Evolutionary conservation across 2,797 vertebrate genomes (phyloP).

Genomic region (Gouania willdenowi): DNA sequence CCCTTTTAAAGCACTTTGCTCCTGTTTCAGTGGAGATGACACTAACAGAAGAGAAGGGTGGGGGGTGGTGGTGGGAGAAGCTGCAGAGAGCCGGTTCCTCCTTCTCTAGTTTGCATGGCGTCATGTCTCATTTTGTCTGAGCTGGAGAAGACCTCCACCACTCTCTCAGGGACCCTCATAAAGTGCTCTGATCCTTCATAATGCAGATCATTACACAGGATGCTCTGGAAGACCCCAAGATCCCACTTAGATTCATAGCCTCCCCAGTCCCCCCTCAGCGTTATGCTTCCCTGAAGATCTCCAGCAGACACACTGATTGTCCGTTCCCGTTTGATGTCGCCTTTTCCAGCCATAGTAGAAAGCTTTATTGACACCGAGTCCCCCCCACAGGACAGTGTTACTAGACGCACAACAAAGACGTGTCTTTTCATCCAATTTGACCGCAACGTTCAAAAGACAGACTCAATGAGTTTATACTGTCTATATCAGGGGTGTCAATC

Average conservation of each 20-base stretch:
- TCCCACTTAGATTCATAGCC: conserved; percentile 51
- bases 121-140: conserved; percentile 55
- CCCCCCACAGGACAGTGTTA: conserved; percentile 68
- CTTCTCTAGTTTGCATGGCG: conserved; percentile 52
- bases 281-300: conserved; percentile 64
- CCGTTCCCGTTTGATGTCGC: conserved; percentile 56
- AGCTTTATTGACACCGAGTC: conserved; percentile 69
- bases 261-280: conserved; percentile 51
- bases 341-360: conserved; percentile 43
- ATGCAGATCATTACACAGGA: conserved; percentile 75
- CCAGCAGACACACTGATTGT: conserved; percentile 64
- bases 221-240: conserved; percentile 64
- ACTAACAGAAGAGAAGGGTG: conserved; percentile 39
- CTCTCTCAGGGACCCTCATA: conserved; percentile 67
- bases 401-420: conserved; percentile 49
- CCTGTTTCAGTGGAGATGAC: conserved; percentile 73
- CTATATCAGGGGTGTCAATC: no score
- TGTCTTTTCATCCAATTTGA: conserved; percentile 41
- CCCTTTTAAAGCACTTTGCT: conserved; percentile 79
- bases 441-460: no score
- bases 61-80: neutral
- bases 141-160: conserved; percentile 21
- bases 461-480: no score
- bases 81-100: conserved; percentile 22
- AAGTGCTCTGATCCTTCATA: conserved; percentile 75